These are phyloP conservation scores for Brenthis daphne DNA, from an alignment of 2,888 invertebrate species.

Conservation along the genomic window DNA sequence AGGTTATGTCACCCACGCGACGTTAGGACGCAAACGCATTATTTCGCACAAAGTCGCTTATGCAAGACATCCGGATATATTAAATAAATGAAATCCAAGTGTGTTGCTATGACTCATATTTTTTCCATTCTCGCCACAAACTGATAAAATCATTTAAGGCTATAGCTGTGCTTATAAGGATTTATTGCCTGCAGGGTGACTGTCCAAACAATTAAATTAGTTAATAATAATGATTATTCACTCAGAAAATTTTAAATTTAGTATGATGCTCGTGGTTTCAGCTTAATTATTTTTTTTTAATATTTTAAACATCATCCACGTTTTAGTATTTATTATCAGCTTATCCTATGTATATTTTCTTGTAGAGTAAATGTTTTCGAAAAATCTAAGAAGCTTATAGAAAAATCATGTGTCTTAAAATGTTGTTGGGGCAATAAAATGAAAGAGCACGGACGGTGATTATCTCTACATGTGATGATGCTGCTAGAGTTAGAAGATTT, in stretches of 20 bases:
- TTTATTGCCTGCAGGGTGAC: slow-evolving; percentile 16
- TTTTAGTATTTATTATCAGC: too few relatives aligned
- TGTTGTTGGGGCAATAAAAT: too few relatives aligned
- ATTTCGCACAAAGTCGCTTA: slow-evolving; percentile 43
- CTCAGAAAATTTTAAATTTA: background rate
- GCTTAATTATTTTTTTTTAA: background rate
- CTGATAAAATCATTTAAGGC: slow-evolving; percentile 32
- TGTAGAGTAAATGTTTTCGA: too few relatives aligned
- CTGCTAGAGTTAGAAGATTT: background rate
- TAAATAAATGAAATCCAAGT: slow-evolving; percentile 62
- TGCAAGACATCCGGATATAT: slow-evolving; percentile 57
- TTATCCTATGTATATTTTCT: too few relatives aligned
- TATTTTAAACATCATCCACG: too few relatives aligned
- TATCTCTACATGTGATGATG: too few relatives aligned
- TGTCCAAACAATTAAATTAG: slow-evolving; percentile 21
- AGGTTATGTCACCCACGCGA: too few relatives aligned
- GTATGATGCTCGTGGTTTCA: background rate
- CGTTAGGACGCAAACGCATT: slow-evolving; percentile 2
- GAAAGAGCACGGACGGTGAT: too few relatives aligned
- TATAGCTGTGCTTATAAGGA: slow-evolving; percentile 26
- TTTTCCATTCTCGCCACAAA: slow-evolving; percentile 31
- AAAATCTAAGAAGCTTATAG: too few relatives aligned
- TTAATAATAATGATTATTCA: background rate
- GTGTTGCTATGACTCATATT: slow-evolving; percentile 53
- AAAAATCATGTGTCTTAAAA: too few relatives aligned